Conservation (phyloP, 2,113 vertebrate genomes). For the Thunnus thynnus region DNA sequence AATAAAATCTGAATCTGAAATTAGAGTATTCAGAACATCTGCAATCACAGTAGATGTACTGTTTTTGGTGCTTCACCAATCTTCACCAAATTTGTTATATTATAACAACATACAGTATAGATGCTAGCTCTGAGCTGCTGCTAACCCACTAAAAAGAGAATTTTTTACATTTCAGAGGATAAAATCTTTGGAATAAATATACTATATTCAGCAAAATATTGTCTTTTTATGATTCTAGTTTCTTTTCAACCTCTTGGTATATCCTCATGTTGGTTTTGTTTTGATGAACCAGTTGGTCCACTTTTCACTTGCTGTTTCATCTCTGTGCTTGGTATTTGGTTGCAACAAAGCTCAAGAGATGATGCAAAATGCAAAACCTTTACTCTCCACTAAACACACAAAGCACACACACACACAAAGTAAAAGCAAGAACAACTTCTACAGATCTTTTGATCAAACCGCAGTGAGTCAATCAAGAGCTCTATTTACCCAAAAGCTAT, state of each 20-base stretch:
- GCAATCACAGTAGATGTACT: not conserved
- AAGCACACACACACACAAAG: not conserved
- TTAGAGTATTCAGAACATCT: not conserved
- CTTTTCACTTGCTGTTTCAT: not conserved
- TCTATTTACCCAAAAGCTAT: constrained; percentile 6
- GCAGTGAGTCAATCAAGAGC: not conserved
- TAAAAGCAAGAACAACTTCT: not conserved
- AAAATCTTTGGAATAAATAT: not conserved
- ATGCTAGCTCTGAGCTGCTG: not conserved
- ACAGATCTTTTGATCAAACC: not conserved
- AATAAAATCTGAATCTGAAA: too few relatives aligned
- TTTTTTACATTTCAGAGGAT: not conserved
- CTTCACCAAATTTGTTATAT: not conserved
- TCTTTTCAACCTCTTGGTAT: too few relatives aligned
- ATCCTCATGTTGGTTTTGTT: too few relatives aligned
- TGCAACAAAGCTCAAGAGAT: not conserved
- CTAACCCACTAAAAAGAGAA: not conserved
- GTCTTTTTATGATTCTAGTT: too few relatives aligned
- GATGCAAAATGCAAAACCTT: not conserved
- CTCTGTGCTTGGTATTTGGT: not conserved
- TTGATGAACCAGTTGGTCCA: not conserved
- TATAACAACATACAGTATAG: not conserved
- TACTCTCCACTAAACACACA: not conserved
- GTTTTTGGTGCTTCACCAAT: not conserved
- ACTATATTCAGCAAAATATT: too few relatives aligned